Evolutionary conservation across 2,888 invertebrate species (phyloP), one percentile per base, ranked within the genome.

Genomic region (Caenorhabditis macrosperma): DNA sequence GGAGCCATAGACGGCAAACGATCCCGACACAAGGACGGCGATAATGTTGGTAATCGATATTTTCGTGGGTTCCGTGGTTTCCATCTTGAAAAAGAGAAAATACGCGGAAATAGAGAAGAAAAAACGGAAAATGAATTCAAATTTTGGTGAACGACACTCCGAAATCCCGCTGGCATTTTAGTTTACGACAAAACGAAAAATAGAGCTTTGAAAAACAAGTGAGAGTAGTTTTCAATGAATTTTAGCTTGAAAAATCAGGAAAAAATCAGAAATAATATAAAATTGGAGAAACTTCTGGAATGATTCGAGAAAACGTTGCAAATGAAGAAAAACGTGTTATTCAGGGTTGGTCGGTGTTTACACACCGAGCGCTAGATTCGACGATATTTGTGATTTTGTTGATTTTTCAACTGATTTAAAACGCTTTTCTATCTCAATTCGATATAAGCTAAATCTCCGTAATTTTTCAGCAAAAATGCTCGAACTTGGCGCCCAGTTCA

Each of bases 401-500:
- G 24, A 52, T 54, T 54, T 54, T 41, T 41, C 12, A 10, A 26
- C 15, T 17, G 33, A 26, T 38, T 41, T 17, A 4, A 26, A 46
- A 59, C 38, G 35, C 17, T 60, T 55, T 55, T 33, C 20, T 55
- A 20, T 12, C 6, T 28, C n/a, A 12, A 12, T 38, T 15, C 12
- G n/a, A 22, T 38, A 35, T 67, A 46, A 48, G 3, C 9, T 17
- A n/a, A 2, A 44, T 50, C 24, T 50, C 12, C 24, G 9, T 46
- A 44, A 35, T 48, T 67, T 55, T 68, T 35, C 46, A 57, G 57
- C 48, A 50, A 64, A 63, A 57, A 87, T 87, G 86, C 69, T 87
- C 17, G 76, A 82, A 66, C 63, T 87, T 41, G 86, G 87, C 20
- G 78, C 78, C 33, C 50, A 76, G 35, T 85, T 91, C 6, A 91